Evolutionary conservation across 2,113 vertebrate species (phyloP).

Genomic region (Chloropsis cyanopogon): DNA sequence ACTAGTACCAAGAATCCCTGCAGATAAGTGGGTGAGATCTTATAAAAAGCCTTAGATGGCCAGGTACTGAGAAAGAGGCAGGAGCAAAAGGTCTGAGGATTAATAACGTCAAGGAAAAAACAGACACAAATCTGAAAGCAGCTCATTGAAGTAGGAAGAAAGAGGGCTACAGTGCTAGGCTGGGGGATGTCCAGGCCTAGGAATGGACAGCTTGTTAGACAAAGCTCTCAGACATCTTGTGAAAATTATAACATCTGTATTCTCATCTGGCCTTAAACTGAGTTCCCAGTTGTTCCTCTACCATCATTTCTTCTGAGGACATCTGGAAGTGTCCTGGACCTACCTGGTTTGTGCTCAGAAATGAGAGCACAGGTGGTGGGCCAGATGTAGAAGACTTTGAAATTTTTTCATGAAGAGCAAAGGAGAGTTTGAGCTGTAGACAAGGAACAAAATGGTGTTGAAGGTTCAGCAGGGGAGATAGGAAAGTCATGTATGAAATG

Average conservation of each 20-base stretch:
- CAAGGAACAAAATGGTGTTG: not conserved
- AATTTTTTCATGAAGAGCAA: not conserved
- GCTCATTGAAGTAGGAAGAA: not conserved
- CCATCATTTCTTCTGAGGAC: not conserved
- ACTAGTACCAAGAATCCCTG: not conserved
- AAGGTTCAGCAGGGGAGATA: not conserved
- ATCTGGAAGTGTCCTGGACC: not conserved
- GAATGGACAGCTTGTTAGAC: not conserved
- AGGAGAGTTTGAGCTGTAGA: not conserved
- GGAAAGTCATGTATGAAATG: not conserved
- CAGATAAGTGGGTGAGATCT: not conserved
- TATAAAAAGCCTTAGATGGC: not conserved
- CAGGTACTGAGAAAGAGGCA: not conserved
- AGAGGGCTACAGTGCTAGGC: not conserved
- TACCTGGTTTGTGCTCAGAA: not conserved
- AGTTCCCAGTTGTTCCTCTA: not conserved
- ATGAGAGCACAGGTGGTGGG: not conserved
- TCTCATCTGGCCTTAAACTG: not conserved
- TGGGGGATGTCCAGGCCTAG: not conserved
- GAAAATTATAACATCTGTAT: not conserved
- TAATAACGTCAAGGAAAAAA: not conserved
- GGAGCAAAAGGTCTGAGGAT: not conserved
- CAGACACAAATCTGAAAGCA: not conserved
- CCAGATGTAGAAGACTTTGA: not conserved
- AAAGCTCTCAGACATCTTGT: not conserved